A percentile compares a stretch with the other conserved stretches of the same genome.
phyloP scores from a whole-genome alignment of 1,140 invertebrate genomes.

The Andricus grossulariae region DNA sequence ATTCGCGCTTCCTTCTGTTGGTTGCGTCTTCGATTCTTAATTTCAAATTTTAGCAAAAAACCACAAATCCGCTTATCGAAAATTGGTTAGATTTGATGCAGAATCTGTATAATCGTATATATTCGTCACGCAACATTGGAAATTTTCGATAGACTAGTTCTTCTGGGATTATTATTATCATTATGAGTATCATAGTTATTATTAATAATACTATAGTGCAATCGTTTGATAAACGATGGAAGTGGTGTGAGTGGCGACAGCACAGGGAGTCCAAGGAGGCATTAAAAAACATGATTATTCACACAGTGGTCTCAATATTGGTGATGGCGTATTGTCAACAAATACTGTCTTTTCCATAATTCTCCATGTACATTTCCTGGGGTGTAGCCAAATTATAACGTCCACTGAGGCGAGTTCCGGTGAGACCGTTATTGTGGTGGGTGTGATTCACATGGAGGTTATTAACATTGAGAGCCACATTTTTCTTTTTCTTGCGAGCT shows the following conservation, averaged over 20 bases:
- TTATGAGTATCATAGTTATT: constrained; percentile 25
- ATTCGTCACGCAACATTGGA: not conserved
- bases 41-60: not conserved
- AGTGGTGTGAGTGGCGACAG: not conserved
- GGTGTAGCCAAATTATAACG: constrained; percentile 75
- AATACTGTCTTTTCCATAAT: constrained; percentile 83
- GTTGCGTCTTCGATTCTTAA: not conserved
- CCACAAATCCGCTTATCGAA: not conserved
- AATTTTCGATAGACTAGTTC: constrained; percentile 15
- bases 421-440: constrained; percentile 72
- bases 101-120: not conserved
- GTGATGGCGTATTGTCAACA: constrained; percentile 83
- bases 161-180: constrained; percentile 17
- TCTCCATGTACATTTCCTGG: constrained; percentile 78
- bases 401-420: constrained; percentile 65
- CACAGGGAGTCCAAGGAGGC: not conserved
- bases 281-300: constrained; percentile 61
- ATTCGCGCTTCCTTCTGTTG: not conserved
- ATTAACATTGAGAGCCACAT: constrained; percentile 76
- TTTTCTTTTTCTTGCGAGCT: constrained; percentile 80
- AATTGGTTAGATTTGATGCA: not conserved
- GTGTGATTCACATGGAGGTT: constrained; percentile 79
- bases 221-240: not conserved
- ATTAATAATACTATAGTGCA: constrained; percentile 14
- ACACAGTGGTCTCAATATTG: constrained; percentile 81